Conservation (phyloP, 2,888 invertebrate species). For the Lepetodrilus schrolli region DNA sequence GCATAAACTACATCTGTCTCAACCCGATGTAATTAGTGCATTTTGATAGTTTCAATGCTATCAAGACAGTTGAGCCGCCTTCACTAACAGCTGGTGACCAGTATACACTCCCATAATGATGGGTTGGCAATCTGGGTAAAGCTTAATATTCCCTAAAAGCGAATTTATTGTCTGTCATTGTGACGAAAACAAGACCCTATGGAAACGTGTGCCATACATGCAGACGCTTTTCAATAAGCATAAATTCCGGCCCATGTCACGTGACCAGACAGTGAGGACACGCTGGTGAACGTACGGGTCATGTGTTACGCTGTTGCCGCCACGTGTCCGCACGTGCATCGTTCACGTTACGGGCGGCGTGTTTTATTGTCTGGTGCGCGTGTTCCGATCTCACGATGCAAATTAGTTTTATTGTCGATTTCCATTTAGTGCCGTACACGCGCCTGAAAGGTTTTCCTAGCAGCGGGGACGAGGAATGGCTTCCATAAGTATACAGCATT, state of each 20-base stretch:
- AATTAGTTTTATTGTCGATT: background rate
- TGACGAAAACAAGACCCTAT: too few species aligned
- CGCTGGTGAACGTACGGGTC: conserved; percentile 6
- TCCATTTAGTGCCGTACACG: background rate
- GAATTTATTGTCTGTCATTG: too few species aligned
- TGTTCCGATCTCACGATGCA: background rate
- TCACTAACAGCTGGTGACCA: too few species aligned
- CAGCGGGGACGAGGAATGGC: background rate
- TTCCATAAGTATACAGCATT: background rate
- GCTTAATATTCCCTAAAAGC: too few species aligned
- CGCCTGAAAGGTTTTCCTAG: background rate
- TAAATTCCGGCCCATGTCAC: conserved; percentile 3
- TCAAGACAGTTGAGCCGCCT: too few species aligned
- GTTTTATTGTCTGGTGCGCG: conserved; percentile 3
- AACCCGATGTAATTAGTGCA: too few species aligned
- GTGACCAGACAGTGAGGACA: background rate
- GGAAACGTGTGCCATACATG: too few species aligned
- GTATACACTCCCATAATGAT: too few species aligned
- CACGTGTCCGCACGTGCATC: conserved; percentile 18
- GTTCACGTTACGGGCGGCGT: background rate
- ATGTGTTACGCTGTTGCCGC: background rate
- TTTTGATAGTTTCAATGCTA: too few species aligned
- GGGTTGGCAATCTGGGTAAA: too few species aligned
- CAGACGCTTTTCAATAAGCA: conserved; percentile 9
- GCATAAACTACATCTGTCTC: too few species aligned